Conservation (phyloP, 2,113 vertebrate species). For the Hydropotes inermis region DNA sequence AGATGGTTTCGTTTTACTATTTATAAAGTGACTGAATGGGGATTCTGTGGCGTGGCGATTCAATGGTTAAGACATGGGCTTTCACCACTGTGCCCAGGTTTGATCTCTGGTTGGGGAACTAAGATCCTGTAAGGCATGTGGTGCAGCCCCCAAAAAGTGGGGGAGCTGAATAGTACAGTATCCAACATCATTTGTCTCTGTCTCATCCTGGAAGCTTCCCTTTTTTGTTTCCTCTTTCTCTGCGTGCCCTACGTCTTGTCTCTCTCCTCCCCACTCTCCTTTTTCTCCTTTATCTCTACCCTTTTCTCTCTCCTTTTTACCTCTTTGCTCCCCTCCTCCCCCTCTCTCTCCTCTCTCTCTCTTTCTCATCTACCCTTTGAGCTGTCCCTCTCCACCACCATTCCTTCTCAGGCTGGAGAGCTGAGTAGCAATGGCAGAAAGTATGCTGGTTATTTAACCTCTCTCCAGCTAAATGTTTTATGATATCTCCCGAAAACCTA, state of each 20-base stretch:
- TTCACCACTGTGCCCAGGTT: not conserved
- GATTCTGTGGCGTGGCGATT: not conserved
- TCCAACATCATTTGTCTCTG: not conserved
- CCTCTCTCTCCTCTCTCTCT: fast-evolving
- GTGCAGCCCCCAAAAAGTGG: not conserved
- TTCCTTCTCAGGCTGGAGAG: not conserved
- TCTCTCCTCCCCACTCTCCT: not conserved
- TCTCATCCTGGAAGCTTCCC: not conserved
- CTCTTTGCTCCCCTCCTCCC: fast-evolving
- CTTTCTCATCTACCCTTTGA: not conserved
- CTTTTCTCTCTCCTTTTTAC: no score
- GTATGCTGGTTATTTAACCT: constrained; percentile 29
- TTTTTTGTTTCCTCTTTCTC: not conserved
- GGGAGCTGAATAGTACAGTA: not conserved
- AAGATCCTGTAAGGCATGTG: not conserved
- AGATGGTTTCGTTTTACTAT: not conserved
- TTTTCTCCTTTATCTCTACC: not conserved
- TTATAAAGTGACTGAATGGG: no score
- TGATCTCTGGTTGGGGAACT: not conserved
- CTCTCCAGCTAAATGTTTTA: constrained; percentile 54
- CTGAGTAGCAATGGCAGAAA: not conserved
- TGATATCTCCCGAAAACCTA: constrained; percentile 65
- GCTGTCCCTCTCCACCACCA: not conserved
- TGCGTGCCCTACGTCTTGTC: not conserved
- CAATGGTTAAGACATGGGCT: not conserved